Evolutionary conservation across 2,888 invertebrate genomes (phyloP), one percentile per base, ranked within the genome.

Genomic region (Meteorus cinctellus): DNA sequence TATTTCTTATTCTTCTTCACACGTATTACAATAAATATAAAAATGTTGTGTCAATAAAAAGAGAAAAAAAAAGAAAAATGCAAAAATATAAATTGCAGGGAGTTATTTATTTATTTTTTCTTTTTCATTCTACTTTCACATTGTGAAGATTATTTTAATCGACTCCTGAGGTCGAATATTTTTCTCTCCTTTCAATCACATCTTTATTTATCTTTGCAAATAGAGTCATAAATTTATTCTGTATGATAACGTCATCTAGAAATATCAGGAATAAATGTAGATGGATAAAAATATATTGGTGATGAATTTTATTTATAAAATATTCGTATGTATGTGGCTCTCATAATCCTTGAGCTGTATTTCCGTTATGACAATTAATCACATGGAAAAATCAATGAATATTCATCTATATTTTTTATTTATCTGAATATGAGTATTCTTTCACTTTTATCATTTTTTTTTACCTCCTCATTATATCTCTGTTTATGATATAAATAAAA

Each of bases 311-410:
- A 62, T 62, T 34, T 12, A 41, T 41, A 55, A 16, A 67, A 29
- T 27, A 67, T 36, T 16, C 0, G 19, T 45, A 66, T 45, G 19
- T 45, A 66, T 45, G 27, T 24, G 27, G 80, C 77, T 78, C 76
- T 34, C 60, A 79, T 80, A 77, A 79, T 80, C 81, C 81, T 80
- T 81, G 80, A 71, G 36, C 41, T 51, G 27, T 55, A 62, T 69
- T 36, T n/a, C 36, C 63, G 72, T 51, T 34, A 67, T 59, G 55
- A 69, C 66, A 67, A 72, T 77, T 65, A 48, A 77, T 70, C 65
- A 66, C 27, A 72, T 34, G 16, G 31, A n/a, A 60, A 24, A 60
- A 60, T 60, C 8, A 24, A 60, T n/a, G 19, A 27, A 14, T 29
- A 29, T n/a, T 41, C 4, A 27, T 60, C 45, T 24, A 27, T 67